Percentiles rank a stretch among this genome's conserved stretches.
These are phyloP conservation scores for Caenorhabditis plicata DNA, from an alignment of 2,888 invertebrate genomes.

Conservation along the genomic window DNA sequence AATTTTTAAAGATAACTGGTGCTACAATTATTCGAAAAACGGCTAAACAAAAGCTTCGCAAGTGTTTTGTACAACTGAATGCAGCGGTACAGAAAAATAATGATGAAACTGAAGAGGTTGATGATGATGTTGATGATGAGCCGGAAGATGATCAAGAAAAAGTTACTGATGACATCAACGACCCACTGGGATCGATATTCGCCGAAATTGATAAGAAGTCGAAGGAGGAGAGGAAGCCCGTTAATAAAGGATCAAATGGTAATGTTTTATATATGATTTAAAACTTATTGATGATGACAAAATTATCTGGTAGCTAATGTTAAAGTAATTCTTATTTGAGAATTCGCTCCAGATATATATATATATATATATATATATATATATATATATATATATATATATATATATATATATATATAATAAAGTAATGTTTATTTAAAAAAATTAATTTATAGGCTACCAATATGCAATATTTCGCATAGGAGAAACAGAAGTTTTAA, in stretches of 20 bases:
- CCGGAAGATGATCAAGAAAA: background rate
- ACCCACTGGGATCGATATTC: constrained; percentile 1
- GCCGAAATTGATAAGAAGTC: constrained; percentile 7
- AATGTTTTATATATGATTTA: too few relatives aligned
- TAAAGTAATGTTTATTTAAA: too few relatives aligned
- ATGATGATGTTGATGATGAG: background rate
- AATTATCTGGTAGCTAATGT: too few relatives aligned
- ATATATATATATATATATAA: too few relatives aligned
- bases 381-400: too few relatives aligned
- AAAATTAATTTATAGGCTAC: constrained; percentile 3
- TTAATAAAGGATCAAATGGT: background rate
- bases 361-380: too few relatives aligned
- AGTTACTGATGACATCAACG: too few relatives aligned
- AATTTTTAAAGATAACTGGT: constrained; percentile 6
- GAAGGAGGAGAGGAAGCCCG: background rate
- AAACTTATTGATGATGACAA: too few relatives aligned
- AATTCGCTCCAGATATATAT: too few relatives aligned
- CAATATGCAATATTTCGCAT: constrained; percentile 20
- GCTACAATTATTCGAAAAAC: constrained; percentile 8
- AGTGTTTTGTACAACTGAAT: constrained; percentile 2
- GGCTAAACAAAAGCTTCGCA: constrained; percentile 2
- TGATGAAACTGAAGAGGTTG: background rate
- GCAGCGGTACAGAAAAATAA: background rate
- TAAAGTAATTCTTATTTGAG: too few relatives aligned
- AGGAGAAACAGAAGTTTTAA: constrained; percentile 6